phyloP scores from a whole-genome alignment of 2,888 invertebrate genomes.

The Drosophila vallismaia region DNA sequence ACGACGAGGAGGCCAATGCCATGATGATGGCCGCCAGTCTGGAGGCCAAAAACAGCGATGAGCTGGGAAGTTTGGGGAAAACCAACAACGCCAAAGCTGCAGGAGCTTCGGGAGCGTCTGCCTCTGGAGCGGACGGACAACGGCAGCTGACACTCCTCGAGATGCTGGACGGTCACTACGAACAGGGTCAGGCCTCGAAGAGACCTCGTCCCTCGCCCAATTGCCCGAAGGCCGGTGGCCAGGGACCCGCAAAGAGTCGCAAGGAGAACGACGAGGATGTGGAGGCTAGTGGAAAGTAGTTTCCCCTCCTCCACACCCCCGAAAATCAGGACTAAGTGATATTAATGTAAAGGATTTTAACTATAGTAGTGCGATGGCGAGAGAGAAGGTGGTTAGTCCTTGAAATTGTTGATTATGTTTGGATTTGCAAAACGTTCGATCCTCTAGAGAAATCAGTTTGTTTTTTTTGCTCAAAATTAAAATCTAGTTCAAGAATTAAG shows the following conservation, averaged over 20 bases:
- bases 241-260: slow-evolving; percentile 52
- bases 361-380: neutral
- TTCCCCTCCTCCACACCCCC: too few relatives aligned
- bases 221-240: slow-evolving; percentile 35
- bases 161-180: slow-evolving; percentile 82
- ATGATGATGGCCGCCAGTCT: slow-evolving; percentile 67
- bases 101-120: neutral
- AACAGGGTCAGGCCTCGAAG: slow-evolving; percentile 62
- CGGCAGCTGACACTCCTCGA: slow-evolving; percentile 80
- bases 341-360: slow-evolving; percentile 15
- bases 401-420: neutral
- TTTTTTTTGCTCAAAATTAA: neutral
- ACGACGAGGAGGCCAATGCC: slow-evolving; percentile 65
- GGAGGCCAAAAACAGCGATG: slow-evolving; percentile 43
- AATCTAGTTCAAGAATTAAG: neutral
- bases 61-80: slow-evolving; percentile 7
- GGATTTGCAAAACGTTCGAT: neutral
- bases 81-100: neutral
- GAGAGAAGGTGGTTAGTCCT: neutral
- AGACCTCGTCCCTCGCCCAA: slow-evolving; percentile 48
- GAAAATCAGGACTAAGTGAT: slow-evolving; percentile 31
- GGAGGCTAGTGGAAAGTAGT: neutral
- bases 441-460: neutral
- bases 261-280: slow-evolving; percentile 54
- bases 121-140: neutral